Evolutionary conservation across 2,888 invertebrate species (phyloP).

Genomic region (Heteromyza rotundicornis): DNA sequence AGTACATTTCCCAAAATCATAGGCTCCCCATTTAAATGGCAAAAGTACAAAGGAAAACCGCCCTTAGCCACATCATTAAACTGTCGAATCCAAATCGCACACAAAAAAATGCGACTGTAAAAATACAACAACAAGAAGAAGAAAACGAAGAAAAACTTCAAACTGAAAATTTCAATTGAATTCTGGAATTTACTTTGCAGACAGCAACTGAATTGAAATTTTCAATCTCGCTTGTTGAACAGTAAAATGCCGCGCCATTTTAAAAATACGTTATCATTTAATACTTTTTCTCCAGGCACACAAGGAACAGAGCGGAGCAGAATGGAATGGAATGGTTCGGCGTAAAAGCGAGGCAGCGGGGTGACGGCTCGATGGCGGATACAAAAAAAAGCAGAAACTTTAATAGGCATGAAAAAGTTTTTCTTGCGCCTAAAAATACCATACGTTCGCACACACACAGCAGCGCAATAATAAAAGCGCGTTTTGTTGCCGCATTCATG

Average conservation of each 20-base stretch:
- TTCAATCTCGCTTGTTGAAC: conserved; percentile 32
- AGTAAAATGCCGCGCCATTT: conserved; percentile 28
- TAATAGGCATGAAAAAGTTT: conserved; percentile 42
- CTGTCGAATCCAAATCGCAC: conserved; percentile 58
- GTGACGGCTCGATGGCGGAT: background rate
- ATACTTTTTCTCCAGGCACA: conserved; percentile 30
- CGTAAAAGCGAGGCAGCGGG: background rate
- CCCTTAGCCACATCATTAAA: conserved; percentile 57
- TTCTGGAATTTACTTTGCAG: conserved; percentile 45
- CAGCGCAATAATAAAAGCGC: conserved; percentile 6
- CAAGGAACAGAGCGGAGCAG: background rate
- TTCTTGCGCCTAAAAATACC: conserved; percentile 20
- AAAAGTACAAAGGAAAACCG: conserved; percentile 42
- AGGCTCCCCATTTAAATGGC: conserved; percentile 36
- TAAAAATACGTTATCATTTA: conserved; percentile 50
- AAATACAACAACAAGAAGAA: background rate
- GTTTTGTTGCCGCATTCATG: conserved; percentile 8
- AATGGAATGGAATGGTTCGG: background rate
- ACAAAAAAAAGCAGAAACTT: conserved; percentile 22
- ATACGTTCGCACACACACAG: background rate
- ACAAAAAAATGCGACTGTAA: conserved; percentile 39
- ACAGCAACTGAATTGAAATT: conserved; percentile 37
- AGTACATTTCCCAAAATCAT: too few relatives aligned
- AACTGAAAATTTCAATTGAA: conserved; percentile 52
- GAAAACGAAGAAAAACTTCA: conserved; percentile 23